Conservation (phyloP, 2,888 invertebrate species). For the Drosophila buzzatii region DNA sequence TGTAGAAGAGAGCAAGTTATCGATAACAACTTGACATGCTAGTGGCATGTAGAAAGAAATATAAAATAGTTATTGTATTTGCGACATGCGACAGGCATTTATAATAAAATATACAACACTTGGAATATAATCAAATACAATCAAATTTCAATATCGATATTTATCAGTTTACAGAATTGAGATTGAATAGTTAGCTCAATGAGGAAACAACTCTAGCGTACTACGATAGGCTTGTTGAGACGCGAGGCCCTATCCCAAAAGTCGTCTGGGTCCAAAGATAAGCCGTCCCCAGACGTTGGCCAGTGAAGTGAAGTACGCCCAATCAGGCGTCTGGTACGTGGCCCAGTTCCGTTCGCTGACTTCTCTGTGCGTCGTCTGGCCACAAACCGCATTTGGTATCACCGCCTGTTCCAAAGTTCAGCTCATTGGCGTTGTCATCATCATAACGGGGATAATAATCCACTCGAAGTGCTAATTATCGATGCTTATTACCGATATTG, state of each 20-base stretch:
- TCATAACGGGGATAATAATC: constrained; percentile 3
- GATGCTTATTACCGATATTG: constrained; percentile 23
- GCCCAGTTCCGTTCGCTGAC: constrained; percentile 13
- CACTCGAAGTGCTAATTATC: constrained; percentile 11
- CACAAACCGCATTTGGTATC: constrained; percentile 1
- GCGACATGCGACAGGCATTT: too few relatives aligned
- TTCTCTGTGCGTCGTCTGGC: background rate
- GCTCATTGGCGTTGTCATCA: constrained; percentile 12
- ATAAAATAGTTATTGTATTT: too few relatives aligned
- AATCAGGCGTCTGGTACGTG: constrained; percentile 48
- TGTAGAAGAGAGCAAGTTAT: background rate
- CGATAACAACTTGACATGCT: background rate
- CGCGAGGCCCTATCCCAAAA: background rate
- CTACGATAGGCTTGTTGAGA: background rate
- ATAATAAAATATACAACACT: too few relatives aligned
- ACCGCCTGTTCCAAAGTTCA: constrained; percentile 44
- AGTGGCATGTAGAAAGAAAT: background rate
- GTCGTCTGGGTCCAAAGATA: constrained; percentile 22
- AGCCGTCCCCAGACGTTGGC: constrained; percentile 27
- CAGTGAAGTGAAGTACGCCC: constrained; percentile 10
- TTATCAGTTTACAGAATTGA: background rate
- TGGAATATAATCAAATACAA: too few relatives aligned
- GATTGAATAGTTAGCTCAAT: background rate
- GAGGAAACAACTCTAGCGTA: background rate
- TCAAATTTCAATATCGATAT: background rate